A percentile compares a stretch with the other conserved stretches of the same genome.
These are phyloP conservation scores for Drosophila paracracens DNA, from an alignment of 2,888 invertebrate species.

Conservation along the genomic window DNA sequence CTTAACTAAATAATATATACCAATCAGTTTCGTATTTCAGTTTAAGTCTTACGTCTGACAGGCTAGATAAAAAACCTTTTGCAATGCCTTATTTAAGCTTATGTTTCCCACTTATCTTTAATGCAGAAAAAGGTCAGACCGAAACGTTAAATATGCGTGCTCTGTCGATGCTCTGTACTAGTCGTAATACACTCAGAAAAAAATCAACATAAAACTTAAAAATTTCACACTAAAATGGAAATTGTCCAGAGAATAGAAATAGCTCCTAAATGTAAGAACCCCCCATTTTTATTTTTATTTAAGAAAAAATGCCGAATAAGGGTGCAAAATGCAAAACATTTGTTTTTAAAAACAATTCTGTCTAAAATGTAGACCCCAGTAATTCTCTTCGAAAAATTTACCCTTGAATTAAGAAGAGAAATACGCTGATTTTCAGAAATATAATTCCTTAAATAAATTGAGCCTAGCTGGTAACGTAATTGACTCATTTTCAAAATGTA, in stretches of 20 bases:
- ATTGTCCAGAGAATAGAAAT: not conserved
- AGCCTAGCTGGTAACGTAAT: not conserved
- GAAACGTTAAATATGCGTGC: not conserved
- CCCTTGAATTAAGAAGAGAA: not conserved
- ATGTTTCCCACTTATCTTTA: not conserved
- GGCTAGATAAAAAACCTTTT: not conserved
- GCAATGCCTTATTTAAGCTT: not conserved
- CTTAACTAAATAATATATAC: not conserved
- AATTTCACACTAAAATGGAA: not conserved
- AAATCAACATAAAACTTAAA: not conserved
- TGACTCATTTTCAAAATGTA: not conserved
- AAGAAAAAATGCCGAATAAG: not conserved
- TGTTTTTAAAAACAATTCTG: not conserved
- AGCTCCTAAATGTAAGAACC: not conserved
- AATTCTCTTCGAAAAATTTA: not conserved
- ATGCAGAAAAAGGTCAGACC: not conserved
- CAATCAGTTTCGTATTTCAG: not conserved
- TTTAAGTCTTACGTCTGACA: not conserved
- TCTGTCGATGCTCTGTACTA: not conserved
- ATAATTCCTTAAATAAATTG: not conserved
- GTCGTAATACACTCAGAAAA: not conserved
- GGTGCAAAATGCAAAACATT: not conserved
- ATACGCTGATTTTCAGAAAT: not conserved
- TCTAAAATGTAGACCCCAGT: not conserved
- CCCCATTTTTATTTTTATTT: fast-evolving